phyloP scores from a whole-genome alignment of 2,797 vertebrate species.

The Poeciliopsis presidionis region DNA sequence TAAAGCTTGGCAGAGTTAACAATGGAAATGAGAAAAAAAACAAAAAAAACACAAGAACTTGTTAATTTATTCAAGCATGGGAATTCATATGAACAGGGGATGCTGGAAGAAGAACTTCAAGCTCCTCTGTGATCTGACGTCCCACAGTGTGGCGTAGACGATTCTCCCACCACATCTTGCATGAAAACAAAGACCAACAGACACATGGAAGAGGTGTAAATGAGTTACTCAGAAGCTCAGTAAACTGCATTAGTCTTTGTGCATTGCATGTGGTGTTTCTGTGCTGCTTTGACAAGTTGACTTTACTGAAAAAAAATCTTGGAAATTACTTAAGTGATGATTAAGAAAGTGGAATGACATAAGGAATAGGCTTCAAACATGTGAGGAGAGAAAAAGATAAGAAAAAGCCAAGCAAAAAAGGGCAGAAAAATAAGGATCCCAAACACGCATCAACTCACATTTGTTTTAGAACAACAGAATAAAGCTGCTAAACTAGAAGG shows the following conservation, averaged over 20 bases:
- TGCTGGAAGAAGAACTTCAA: slow-evolving; percentile 4
- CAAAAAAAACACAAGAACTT: background rate
- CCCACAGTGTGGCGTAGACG: slow-evolving; percentile 21
- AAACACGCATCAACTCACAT: too few species aligned
- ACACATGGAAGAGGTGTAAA: slow-evolving; percentile 28
- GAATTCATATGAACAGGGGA: slow-evolving; percentile 10
- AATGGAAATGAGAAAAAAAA: background rate
- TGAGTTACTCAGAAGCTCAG: slow-evolving; percentile 37
- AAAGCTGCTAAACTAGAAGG: too few species aligned
- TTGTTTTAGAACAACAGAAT: too few species aligned
- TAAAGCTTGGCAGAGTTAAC: slow-evolving; percentile 1
- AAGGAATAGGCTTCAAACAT: too few species aligned
- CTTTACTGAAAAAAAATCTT: too few species aligned
- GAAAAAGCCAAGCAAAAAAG: background rate
- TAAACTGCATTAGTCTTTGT: slow-evolving; percentile 26
- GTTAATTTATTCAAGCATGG: slow-evolving; percentile 18
- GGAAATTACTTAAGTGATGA: too few species aligned
- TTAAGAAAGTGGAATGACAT: too few species aligned
- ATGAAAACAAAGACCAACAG: slow-evolving; percentile 28
- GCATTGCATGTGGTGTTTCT: slow-evolving; percentile 14
- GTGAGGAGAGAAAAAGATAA: background rate
- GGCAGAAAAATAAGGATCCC: background rate
- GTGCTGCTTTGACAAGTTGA: background rate
- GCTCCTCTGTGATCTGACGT: slow-evolving; percentile 32
- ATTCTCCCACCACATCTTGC: slow-evolving; percentile 36